A percentile compares a stretch with the other conserved stretches of the same genome.
Conservation (phyloP, 2,888 invertebrate genomes). For the Drosophila quasianomalipes region DNA sequence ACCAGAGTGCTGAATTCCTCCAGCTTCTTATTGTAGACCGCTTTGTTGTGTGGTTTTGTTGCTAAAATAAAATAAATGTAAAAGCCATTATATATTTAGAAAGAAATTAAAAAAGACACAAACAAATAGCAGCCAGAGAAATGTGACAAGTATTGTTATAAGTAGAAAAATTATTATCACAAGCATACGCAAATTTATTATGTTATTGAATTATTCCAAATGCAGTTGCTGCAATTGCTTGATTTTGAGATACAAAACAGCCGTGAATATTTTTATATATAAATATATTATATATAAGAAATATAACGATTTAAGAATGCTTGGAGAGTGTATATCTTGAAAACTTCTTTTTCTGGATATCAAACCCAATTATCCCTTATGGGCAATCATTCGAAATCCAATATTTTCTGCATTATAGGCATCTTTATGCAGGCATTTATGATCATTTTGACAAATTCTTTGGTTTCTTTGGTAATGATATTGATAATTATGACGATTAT, state of each 20-base stretch:
- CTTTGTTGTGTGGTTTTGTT: constrained; percentile 16
- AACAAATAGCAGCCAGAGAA: constrained; percentile 17
- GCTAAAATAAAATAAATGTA: constrained; percentile 19
- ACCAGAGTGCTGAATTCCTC: constrained; percentile 16
- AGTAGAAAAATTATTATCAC: background rate
- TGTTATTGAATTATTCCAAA: constrained; percentile 47
- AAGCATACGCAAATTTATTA: constrained; percentile 40
- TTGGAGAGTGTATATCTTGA: constrained; percentile 27
- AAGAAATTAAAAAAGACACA: background rate
- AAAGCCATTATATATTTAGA: background rate
- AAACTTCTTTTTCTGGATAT: constrained; percentile 7
- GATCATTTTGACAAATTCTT: constrained; percentile 38
- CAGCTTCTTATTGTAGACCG: constrained; percentile 38
- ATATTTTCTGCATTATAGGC: constrained; percentile 32
- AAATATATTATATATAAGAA: constrained; percentile 5
- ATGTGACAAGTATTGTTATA: constrained; percentile 8
- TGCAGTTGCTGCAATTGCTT: constrained; percentile 27
- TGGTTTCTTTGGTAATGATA: constrained; percentile 44
- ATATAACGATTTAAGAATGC: background rate
- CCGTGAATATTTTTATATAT: background rate
- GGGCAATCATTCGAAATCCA: constrained; percentile 33
- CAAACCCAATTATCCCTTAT: constrained; percentile 13
- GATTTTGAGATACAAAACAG: background rate
- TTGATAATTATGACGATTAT: constrained; percentile 39
- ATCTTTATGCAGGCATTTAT: constrained; percentile 38